phyloP scores from a whole-genome alignment of 2,888 invertebrate species.

The Pristionchus fissidentatus region DNA sequence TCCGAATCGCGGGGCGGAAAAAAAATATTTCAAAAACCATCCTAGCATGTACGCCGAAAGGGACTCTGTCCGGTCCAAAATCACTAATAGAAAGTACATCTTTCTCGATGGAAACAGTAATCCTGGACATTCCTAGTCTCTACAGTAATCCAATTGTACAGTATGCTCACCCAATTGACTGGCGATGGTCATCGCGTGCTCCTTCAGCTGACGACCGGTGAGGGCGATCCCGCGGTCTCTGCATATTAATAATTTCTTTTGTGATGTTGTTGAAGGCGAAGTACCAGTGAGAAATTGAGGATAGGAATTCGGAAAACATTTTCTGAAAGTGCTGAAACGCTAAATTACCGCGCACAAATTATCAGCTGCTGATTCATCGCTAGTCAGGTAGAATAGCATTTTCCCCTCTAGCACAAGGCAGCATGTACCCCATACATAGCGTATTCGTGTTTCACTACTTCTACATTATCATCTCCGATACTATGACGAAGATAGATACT shows the following conservation, averaged over 20 bases:
- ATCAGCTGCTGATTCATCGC: neutral
- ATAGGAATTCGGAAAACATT: too few relatives aligned
- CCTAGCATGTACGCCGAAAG: too few relatives aligned
- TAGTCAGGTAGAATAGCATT: too few relatives aligned
- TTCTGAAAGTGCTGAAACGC: too few relatives aligned
- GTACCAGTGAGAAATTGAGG: too few relatives aligned
- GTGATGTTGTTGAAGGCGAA: neutral
- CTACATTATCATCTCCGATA: neutral
- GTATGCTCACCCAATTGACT: constrained; percentile 57
- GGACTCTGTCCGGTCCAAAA: too few relatives aligned
- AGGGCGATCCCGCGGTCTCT: constrained; percentile 51
- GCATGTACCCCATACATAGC: neutral
- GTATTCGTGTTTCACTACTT: neutral
- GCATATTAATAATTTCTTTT: neutral
- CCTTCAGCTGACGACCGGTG: constrained; percentile 60
- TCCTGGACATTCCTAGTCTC: too few relatives aligned
- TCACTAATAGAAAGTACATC: too few relatives aligned
- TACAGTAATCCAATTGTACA: too few relatives aligned
- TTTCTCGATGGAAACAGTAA: too few relatives aligned
- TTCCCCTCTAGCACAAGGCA: neutral
- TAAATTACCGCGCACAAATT: neutral
- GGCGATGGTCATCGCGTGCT: constrained; percentile 61
- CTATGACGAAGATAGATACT: neutral
- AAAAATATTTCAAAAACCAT: too few relatives aligned
- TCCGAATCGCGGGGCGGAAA: too few relatives aligned